Conservation (phyloP, 2,113 vertebrate genomes). For the Chrysemys picta region DNA sequence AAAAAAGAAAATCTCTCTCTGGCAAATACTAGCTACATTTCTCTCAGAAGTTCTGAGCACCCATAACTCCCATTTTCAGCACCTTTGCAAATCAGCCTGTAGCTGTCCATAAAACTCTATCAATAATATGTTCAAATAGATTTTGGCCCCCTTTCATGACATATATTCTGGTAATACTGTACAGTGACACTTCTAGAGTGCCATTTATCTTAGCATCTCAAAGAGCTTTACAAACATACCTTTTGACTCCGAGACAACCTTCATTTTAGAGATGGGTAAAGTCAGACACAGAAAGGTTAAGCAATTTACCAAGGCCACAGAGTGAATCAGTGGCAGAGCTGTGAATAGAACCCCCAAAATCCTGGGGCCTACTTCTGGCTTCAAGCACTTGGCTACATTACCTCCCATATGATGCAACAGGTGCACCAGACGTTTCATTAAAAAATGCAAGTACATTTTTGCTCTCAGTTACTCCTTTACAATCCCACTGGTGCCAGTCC, state of each 20-base stretch:
- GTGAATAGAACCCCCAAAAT: background rate
- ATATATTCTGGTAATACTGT: background rate
- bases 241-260: background rate
- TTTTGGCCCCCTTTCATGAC: background rate
- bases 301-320: background rate
- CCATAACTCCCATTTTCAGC: background rate
- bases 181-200: background rate
- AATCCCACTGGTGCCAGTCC: background rate
- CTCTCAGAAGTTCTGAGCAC: accelerated
- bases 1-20: background rate
- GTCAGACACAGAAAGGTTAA: background rate
- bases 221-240: background rate
- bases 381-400: background rate
- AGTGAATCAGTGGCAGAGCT: background rate
- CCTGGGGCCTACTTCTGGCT: background rate
- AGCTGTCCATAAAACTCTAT: accelerated
- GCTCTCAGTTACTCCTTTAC: background rate
- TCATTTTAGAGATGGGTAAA: background rate
- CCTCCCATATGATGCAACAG: background rate
- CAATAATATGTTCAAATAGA: accelerated
- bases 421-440: background rate
- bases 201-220: background rate
- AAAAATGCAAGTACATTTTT: background rate
- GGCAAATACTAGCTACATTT: background rate
- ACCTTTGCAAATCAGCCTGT: background rate